phyloP scores from a whole-genome alignment of 2,113 vertebrate species.

The Stomatorhinus ivindoensis region DNA sequence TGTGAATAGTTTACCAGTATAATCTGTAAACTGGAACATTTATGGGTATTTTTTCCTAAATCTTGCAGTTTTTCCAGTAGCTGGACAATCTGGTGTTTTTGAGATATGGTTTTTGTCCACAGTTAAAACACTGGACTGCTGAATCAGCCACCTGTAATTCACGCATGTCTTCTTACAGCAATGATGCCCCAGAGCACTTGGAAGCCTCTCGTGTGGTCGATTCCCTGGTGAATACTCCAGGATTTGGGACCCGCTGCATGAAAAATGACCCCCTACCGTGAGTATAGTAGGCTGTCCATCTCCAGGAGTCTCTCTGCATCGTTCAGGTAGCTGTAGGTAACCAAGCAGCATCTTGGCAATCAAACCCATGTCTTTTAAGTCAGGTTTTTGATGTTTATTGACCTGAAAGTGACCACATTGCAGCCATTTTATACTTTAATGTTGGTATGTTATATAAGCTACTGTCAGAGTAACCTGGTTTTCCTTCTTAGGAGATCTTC shows the following conservation, averaged over 20 bases:
- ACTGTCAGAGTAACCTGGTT: neutral
- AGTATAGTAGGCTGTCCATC: constrained; percentile 46
- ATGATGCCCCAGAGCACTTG: constrained; percentile 67
- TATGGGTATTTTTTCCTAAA: neutral
- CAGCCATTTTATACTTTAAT: neutral
- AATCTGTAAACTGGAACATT: constrained; percentile 10
- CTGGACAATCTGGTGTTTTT: constrained; percentile 2
- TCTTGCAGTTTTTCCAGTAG: constrained; percentile 1
- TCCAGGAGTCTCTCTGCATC: neutral
- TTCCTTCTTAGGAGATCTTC: neutral
- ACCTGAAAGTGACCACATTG: neutral
- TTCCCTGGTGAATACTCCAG: constrained; percentile 73
- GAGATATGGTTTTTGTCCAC: neutral
- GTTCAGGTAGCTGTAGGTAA: neutral
- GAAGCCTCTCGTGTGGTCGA: constrained; percentile 67
- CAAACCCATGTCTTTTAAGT: neutral
- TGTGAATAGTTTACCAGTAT: neutral
- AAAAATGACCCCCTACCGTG: constrained; percentile 75
- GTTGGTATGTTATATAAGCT: neutral
- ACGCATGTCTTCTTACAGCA: constrained; percentile 53
- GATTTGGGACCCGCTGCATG: constrained; percentile 93
- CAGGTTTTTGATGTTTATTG: neutral
- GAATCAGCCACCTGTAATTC: constrained; percentile 8
- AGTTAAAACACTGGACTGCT: constrained; percentile 19
- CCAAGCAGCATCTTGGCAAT: neutral